Evolutionary conservation across 2,888 invertebrate species (phyloP), one percentile per base, ranked within the genome.

Genomic region (Quadriops clusia): DNA sequence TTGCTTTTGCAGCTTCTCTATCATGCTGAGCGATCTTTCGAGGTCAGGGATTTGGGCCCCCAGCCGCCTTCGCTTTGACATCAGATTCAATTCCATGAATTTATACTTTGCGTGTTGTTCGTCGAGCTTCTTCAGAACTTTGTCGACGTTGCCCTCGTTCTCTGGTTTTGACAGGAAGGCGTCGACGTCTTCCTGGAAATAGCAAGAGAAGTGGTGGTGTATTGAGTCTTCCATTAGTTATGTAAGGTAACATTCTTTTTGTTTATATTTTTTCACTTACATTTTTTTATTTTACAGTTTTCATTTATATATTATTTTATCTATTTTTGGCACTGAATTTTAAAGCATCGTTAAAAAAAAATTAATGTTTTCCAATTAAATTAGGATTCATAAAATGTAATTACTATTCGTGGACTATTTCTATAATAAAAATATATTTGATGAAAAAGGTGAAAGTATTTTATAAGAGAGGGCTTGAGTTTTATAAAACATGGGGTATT

Each of bases 31-130:
- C 0, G 94, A 89, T 40, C 87, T 74, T 47, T 85, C 81, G 43
- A 95, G 68, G 56, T 97, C 95, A n/a, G 94, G 93, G 43, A 97
- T 84, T 65, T 95, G 94, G 33, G 76, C 75, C 49, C 85, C 81
- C 34, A 97, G 65, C 59, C 90, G 75, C 49, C 81, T 76, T 43
- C 86, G 79, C 48, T 91, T 89, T 8, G 86, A 80, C 30, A 78
- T 70, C 41, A 97, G 69, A 59, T 90, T 93, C 48, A 77, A 79
- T 63, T 97, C 95, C 89, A 97, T 91, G 56, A 90, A 89, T 64
- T 94, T 93, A 60, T 95, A 95, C 68, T 95, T 94, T 36, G 82
- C 81, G 64, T 93, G 90, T 54, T 84, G 84, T 54, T 94, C 94
- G 56, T 97, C 94, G 36, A 95, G 65, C 49, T 71, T 74, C 50